Evolutionary conservation across 2,888 invertebrate species (phyloP), one percentile per base, ranked within the genome.

Genomic region (Caenorhabditis sp.): DNA sequence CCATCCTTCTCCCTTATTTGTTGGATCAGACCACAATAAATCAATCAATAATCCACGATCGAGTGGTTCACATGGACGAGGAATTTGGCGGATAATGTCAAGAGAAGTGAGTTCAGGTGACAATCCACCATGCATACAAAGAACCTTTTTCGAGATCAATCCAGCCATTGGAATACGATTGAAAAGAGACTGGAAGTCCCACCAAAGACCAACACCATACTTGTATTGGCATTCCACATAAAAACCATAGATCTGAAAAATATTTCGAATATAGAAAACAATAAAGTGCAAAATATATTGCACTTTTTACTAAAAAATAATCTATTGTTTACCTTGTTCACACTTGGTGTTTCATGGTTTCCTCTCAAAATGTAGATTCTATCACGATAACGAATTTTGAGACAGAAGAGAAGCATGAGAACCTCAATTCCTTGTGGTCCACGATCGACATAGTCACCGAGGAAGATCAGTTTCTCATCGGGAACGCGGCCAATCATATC

Each of bases 111-210:
- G 67, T 50, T 84, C 82, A 10, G 84, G 83, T 3, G 82, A 82
- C 21, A 84, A 73, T n/a, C 84, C 83, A 17, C 84, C 84, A 66
- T 83, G 83, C 83, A 84, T 83, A 67, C 84, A 84, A 20, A 84
- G 71, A 26, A 84, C 78, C 52, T 70, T 63, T 68, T 83, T 84
- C 49, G 82, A 76, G 52, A 84, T 84, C 54, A 84, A 72, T 1
- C 82, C 84, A 52, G 82, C 77, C 80, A 84, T 82, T 14, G 84
- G 84, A 25, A 84, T 76, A 3, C 83, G 78, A 69, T 84, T 84
- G 78, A 84, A 84, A 27, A 80, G 70, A 59, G 76, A 52, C 65
- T 83, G 82, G 74, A 84, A 84, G 62, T 84, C 84, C 82, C 83
- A 84, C 84, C 84, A 84, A 14, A 84, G 63, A 25, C 83, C 84